Base-by-base conservation (phyloP, 1,140 invertebrate species). In the Bursaphelenchus mucronatus region DNA sequence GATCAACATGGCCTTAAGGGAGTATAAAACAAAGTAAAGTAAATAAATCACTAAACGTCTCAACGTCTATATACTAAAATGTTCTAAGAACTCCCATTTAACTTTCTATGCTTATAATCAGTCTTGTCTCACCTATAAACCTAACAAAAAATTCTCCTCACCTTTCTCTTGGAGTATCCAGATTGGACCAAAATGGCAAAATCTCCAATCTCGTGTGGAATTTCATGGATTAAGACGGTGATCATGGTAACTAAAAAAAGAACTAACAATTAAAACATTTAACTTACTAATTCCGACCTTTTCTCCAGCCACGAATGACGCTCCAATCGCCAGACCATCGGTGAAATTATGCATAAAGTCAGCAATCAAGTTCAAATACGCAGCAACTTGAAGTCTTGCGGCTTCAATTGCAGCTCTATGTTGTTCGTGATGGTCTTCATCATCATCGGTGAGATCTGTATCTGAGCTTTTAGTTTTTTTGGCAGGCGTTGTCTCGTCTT, bases 171-270 rank as follows among this genome's bases (percentile, higher is more conserved):
- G 47, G 87, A 89, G 76, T 90, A 93, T 39, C 93, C 93, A 69
- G 91, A 92, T 82, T 95, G 90, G 58, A 97, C 87, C 19, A 97
- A 86, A 82, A 97, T 95, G 43, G 94, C 93, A 87, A 94, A 97
- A 84, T 97, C 94, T 56, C 94, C 94, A 81, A 97, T 95, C 85
- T 97, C 94, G 85, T 97, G 94, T 55, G 94, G 94, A 67, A 97
- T 88, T 86, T 97, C 94, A 83, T 97, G 94, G 44, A 97, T 83
- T 39, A 97, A 85, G 79, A 97, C 94, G 1, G 91, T 95, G 30
- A 92, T 83, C 17, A 92, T 95, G 7, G 94, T 96, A 7, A 95
- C 85, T 50, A 90, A 86, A 70, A 45, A 46, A 13, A 10, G 2
- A 52, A 41, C 11, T 10, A 69, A 15, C 11, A 56, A 40, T 62